A percentile compares a stretch with the other conserved stretches of the same genome.
Evolutionary conservation across 2,888 invertebrate species (phyloP).

Genomic region (Apamea anceps): DNA sequence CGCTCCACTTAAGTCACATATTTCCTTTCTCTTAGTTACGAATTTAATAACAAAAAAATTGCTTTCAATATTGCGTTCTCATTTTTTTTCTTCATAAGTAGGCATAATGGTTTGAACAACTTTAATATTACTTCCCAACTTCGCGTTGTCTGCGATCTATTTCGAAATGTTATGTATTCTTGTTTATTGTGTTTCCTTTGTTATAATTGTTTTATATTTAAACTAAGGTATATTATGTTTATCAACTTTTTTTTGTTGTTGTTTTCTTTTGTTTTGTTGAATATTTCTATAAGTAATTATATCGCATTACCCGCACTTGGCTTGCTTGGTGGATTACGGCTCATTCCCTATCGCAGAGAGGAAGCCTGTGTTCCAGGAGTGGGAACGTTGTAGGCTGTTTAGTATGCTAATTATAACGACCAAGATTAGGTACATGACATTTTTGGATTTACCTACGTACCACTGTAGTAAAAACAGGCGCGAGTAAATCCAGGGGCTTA

Average conservation of each 20-base stretch:
- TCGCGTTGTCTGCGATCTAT: conserved; percentile 29
- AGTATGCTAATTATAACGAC: no score
- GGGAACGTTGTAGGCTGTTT: no score
- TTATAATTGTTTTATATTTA: conserved; percentile 1
- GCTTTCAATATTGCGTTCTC: conserved; percentile 40
- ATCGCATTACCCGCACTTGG: no score
- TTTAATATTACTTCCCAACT: conserved; percentile 53
- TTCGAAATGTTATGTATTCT: conserved; percentile 29
- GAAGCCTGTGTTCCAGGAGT: no score
- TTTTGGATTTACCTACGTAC: no score
- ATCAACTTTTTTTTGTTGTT: no score
- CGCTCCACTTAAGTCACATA: conserved; percentile 45
- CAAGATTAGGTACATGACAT: no score
- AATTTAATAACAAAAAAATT: conserved; percentile 59
- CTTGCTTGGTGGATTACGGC: no score
- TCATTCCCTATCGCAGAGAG: no score
- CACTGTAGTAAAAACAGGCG: neutral
- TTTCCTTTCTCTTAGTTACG: conserved; percentile 41
- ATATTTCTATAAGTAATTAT: neutral
- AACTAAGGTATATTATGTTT: neutral
- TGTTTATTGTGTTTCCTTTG: conserved; percentile 17
- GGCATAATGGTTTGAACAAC: conserved; percentile 40
- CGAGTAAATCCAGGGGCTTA: neutral
- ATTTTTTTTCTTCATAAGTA: conserved; percentile 32
- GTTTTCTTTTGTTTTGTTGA: no score